A percentile compares a stretch with the other conserved stretches of the same genome.
Evolutionary conservation across 1,140 invertebrate genomes (phyloP).

Genomic region (Myzus persicae): DNA sequence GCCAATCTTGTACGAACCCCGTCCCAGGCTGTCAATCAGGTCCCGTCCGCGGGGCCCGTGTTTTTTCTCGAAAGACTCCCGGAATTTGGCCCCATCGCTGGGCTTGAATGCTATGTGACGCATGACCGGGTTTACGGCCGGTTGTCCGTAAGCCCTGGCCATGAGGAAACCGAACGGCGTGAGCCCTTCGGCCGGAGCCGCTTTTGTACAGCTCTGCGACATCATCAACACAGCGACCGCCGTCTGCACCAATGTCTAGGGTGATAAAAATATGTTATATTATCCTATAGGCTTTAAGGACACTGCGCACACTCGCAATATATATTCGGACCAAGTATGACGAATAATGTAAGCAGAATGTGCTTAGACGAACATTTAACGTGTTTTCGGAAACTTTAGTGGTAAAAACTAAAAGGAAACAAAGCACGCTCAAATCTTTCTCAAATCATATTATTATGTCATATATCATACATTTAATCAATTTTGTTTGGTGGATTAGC

Average conservation of each 20-base stretch:
- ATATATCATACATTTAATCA: too few relatives aligned
- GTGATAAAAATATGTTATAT: neutral
- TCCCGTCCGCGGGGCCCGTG: constrained; percentile 59
- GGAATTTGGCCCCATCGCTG: constrained; percentile 59
- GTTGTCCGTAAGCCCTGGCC: constrained; percentile 43
- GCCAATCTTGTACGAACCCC: neutral
- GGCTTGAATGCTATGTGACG: constrained; percentile 60
- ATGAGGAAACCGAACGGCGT: constrained; percentile 58
- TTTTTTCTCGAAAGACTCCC: constrained; percentile 60
- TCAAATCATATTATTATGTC: too few relatives aligned
- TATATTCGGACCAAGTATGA: too few relatives aligned
- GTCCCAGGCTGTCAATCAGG: constrained; percentile 60
- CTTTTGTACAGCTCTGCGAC: neutral
- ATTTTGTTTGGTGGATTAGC: too few relatives aligned
- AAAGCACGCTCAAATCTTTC: too few relatives aligned
- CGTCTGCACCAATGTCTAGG: neutral
- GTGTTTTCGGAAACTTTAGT: too few relatives aligned
- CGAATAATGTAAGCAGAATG: too few relatives aligned
- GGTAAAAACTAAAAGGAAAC: too few relatives aligned
- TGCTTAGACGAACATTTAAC: too few relatives aligned
- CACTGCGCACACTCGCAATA: too few relatives aligned
- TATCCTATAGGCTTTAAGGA: too few relatives aligned
- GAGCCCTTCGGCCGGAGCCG: constrained; percentile 50
- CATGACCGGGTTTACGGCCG: neutral
- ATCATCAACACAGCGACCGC: neutral